Evolutionary conservation across 2,113 vertebrate genomes (phyloP).

Genomic region (Chamaea fasciata): DNA sequence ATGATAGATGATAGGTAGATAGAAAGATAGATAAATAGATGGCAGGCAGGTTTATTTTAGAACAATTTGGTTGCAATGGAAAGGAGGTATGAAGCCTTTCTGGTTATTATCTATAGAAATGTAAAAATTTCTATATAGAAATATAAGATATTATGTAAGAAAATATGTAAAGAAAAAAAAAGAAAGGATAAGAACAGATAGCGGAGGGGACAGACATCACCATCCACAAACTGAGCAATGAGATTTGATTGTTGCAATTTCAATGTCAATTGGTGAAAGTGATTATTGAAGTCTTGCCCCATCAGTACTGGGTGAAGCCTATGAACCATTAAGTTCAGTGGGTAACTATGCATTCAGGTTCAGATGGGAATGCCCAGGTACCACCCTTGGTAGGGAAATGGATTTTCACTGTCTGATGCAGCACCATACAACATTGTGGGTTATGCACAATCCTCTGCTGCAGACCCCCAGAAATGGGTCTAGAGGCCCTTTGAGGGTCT

Average conservation of each 20-base stretch:
- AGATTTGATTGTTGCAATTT: neutral
- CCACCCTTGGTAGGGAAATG: fast-evolving
- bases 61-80: neutral
- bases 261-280: fast-evolving
- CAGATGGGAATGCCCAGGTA: fast-evolving
- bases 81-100: neutral
- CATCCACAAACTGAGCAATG: neutral
- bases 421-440: neutral
- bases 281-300: neutral
- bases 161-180: neutral
- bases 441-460: neutral
- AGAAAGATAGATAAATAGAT: neutral
- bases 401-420: neutral
- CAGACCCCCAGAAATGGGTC: neutral
- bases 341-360: fast-evolving
- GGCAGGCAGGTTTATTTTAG: neutral
- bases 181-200: neutral
- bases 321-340: neutral
- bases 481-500: neutral
- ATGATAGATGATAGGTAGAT: too few relatives aligned
- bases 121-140: neutral
- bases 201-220: too few relatives aligned
- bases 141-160: neutral
- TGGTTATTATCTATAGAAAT: neutral
- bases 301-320: neutral